Evolutionary conservation across 2,113 vertebrate species (phyloP), one percentile per base, ranked within the genome.

Genomic region (Brachyhypopomus occidentalis): DNA sequence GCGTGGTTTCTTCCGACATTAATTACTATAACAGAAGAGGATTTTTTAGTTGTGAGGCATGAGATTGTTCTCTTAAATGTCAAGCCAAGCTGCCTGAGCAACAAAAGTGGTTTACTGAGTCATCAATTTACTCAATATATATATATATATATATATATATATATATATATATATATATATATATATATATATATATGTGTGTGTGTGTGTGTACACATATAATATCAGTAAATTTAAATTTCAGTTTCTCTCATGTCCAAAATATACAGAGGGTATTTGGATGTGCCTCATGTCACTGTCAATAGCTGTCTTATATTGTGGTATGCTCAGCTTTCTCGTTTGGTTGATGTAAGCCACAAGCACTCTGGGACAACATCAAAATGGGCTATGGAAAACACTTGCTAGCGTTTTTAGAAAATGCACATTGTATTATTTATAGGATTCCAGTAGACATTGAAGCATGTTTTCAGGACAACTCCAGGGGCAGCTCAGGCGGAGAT

Each of bases 331-430:
- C 58, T 81, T 80, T 73, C 76, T 88, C 85, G 87, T 86, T 86
- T 88, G 86, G 83, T 87, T 27, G 88, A 88, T 89, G 81, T 90
- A 84, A 90, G 87, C 89, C 91, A 89, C 86, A 90, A 73, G 84
- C 59, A 17, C 36, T 83, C 80, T 81, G 83, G 16, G 27, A 25
- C 45, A 14, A 80, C 48, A 41, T 55, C 62, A 20, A 14, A 66
- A 59, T n/a, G n/a, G 38, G 56, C 36, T 73, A 63, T 84, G 84
- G 81, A 84, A 85, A 89, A 86, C 76, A 87, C 82, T 86, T 84
- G 80, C 52, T 80, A 19, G 81, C 84, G 78, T 41, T 63, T 84
- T 89, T 86, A 85, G 71, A 88, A 80, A 84, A 88, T 77, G 85
- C 87, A 84, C 84, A 88, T 87, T 88, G 74, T 88, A 77, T 84